Base-by-base conservation (phyloP, 2,797 vertebrate species). In the Danio tinwini region DNA sequence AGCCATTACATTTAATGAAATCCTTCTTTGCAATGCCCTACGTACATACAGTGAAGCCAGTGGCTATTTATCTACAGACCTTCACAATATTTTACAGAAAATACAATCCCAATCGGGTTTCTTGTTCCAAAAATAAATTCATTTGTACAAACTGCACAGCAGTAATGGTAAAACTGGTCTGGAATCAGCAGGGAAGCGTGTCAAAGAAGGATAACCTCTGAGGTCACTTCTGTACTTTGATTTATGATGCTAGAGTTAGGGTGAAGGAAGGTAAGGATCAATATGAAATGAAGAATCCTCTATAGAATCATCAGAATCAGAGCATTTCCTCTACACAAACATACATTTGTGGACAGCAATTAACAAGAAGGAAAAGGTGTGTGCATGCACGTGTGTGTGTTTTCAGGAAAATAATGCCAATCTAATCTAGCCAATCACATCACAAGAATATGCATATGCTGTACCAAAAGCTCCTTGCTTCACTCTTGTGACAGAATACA, bases 1-100 rank as follows among this genome's bases (percentile, higher is more conserved):
- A 84, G 19, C 59, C n/a, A 84, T 86, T 84, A 82, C 69, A 82
- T 84, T 83, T 85, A 85, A 85, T 86, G 82, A 86, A 86, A 82
- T 80, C 80, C 49, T 82, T 83, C 71, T 83, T 82, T 56, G 76
- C 19, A 80, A 71, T 82, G 74, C 77, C 82, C 82, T 74, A 53
- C 77, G 77, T 74, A 71, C 58, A 80, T 84, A 29, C n/a, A n/a
- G n/a, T 29, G 84, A 80, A 77, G 85, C 73, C 71, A 75, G 78
- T 12, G 12, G 76, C 67, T 81, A 76, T 65, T 50, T 50, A 69
- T 70, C 55, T 82, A 78, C 52, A 74, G 71, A 75, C 61, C 74
- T 77, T 56, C 70, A 61, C 49, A 49, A 64, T 39, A 72, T 72
- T 72, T 64, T 10, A 47, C 72, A 73, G 21, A 69, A 80, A 80